Evolutionary conservation across 1,140 invertebrate species (phyloP).

Genomic region (Neodiprion fabricii): DNA sequence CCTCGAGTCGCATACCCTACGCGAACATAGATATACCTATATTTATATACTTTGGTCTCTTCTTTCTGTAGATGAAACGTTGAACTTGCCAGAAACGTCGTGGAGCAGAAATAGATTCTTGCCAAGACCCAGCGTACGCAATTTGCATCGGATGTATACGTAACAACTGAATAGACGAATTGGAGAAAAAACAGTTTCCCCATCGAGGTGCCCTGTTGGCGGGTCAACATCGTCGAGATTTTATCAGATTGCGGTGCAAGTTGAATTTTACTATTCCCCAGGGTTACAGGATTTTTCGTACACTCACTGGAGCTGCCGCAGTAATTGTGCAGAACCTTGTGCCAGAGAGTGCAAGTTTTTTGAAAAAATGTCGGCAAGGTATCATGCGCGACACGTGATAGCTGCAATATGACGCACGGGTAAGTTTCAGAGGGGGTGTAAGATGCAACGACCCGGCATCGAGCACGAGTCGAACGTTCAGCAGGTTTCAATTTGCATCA

Average conservation of each 20-base stretch:
- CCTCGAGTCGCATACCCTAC: neutral
- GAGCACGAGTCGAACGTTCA: neutral
- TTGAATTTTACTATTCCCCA: too few relatives aligned
- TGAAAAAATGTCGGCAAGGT: neutral
- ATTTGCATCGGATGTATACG: neutral
- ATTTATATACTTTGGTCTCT: constrained; percentile 5
- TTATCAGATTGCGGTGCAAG: too few relatives aligned
- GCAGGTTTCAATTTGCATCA: neutral
- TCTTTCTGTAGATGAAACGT: neutral
- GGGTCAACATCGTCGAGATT: too few relatives aligned
- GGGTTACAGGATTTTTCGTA: neutral
- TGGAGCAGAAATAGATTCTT: neutral
- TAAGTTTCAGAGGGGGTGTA: neutral
- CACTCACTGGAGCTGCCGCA: neutral
- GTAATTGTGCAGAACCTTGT: neutral
- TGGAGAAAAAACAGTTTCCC: too few relatives aligned
- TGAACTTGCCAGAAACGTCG: constrained; percentile 2
- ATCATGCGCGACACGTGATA: neutral
- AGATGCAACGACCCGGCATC: neutral
- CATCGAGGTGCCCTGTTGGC: too few relatives aligned
- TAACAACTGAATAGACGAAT: neutral
- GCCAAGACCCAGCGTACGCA: neutral
- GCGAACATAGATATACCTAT: neutral
- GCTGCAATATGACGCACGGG: neutral
- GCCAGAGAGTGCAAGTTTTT: neutral